Evolutionary conservation across 2,797 vertebrate species (phyloP), one percentile per base, ranked within the genome.

Genomic region (Myiotriccus ornatus): DNA sequence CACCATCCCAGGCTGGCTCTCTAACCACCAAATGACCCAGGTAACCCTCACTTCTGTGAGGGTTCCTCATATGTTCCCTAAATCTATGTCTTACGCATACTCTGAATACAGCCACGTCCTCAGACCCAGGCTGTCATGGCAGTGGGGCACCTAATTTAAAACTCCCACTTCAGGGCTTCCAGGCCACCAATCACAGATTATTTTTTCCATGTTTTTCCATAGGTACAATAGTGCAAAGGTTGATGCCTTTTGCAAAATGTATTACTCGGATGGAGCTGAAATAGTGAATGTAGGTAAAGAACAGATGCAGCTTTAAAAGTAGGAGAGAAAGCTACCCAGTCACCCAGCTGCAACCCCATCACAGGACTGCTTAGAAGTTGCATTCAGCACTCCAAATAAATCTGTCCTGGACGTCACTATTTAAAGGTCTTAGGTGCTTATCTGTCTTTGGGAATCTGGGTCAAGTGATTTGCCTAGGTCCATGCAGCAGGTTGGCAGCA

Each of bases 371-470:
- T 86, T 57, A 20, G 37, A 70, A 82, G 28, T 79, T 82, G 34
- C 67, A 91, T 22, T 32, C 59, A 86, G 53, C 53, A 65, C 55
- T 90, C 63, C 67, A 19, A 70, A 76, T 92, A 94, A 94, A 90
- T 76, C 92, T 95, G 86, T 63, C 85, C 91, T 91, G 90, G 55
- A 59, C 9, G 44, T 95, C 88, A 93, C 74, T 84, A 84, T 93
- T 94, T 96, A 95, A 96, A 95, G 95, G 70, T 94, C 88, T 92
- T 79, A 96, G 86, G 86, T 95, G 67, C 92, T 96, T 95, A 95
- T 84, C 93, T 96, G 39, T 89, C 84, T 67, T 79, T 82, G 74
- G 77, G 63, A 76, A 93, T 95, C 92, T 95, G 90, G 94, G 96
- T 96, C 93, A 96, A 95, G 90, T 71, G 81, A 83, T 95, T 96